Percentiles rank a stretch among this genome's conserved stretches.
Evolutionary conservation across 2,888 invertebrate species (phyloP).

Genomic region (Clivina fossor): DNA sequence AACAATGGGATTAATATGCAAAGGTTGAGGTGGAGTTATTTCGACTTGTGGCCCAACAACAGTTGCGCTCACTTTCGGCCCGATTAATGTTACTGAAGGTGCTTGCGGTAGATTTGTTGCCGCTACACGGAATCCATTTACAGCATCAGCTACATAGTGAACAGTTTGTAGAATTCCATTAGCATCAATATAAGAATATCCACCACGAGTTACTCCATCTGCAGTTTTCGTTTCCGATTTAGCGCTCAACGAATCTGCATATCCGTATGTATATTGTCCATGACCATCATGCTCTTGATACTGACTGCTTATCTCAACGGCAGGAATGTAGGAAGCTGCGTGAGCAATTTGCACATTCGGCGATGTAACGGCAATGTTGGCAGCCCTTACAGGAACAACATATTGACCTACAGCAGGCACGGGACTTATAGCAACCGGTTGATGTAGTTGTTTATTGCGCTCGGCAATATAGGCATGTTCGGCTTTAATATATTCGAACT

Average conservation of each 20-base stretch:
- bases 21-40: slow-evolving; percentile 14
- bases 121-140: slow-evolving; percentile 65
- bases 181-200: slow-evolving; percentile 70
- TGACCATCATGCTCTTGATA: slow-evolving; percentile 58
- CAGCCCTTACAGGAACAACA: slow-evolving; percentile 19
- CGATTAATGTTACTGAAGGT: slow-evolving; percentile 38
- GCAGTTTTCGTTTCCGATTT: slow-evolving; percentile 63
- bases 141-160: slow-evolving; percentile 63
- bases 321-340: slow-evolving; percentile 16
- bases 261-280: slow-evolving; percentile 63
- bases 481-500: slow-evolving; percentile 47
- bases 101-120: slow-evolving; percentile 65
- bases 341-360: slow-evolving; percentile 34
- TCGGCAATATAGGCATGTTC: slow-evolving; percentile 44
- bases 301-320: slow-evolving; percentile 44
- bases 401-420: slow-evolving; percentile 11
- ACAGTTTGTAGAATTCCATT: slow-evolving; percentile 66
- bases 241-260: slow-evolving; percentile 64
- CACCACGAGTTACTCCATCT: slow-evolving; percentile 65
- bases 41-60: slow-evolving; percentile 32
- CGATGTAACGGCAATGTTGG: slow-evolving; percentile 41
- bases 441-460: slow-evolving; percentile 37
- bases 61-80: slow-evolving; percentile 29
- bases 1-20: slow-evolving; percentile 14
- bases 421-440: slow-evolving; percentile 17